These are phyloP conservation scores for Reinhardtius hippoglossoides DNA, from an alignment of 2,113 vertebrate genomes.

Conservation along the genomic window DNA sequence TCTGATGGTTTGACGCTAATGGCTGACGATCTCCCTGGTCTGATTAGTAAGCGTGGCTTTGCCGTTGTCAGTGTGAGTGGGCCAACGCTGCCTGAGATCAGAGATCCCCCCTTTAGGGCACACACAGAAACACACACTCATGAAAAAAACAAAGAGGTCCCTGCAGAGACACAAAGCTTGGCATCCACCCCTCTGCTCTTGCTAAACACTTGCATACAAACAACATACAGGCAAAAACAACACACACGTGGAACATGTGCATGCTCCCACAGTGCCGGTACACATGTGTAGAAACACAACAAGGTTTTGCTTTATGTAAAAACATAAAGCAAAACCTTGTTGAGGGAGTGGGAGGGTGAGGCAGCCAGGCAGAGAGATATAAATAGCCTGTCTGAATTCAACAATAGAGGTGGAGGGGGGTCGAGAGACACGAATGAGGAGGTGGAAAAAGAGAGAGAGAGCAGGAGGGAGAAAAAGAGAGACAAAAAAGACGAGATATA, in stretches of 20 bases:
- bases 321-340: slow-evolving; percentile 49
- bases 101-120: slow-evolving; percentile 42
- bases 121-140: slow-evolving; percentile 14
- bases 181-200: slow-evolving; percentile 6
- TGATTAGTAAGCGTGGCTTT: slow-evolving; percentile 59
- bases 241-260: neutral
- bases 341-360: slow-evolving; percentile 71
- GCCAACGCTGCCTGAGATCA: slow-evolving; percentile 55
- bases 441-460: neutral
- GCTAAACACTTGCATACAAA: slow-evolving; percentile 8
- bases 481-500: slow-evolving; percentile 3
- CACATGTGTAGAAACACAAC: slow-evolving; percentile 62
- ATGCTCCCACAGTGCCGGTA: slow-evolving; percentile 39
- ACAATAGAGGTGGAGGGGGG: slow-evolving; percentile 68
- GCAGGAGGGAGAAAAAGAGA: neutral
- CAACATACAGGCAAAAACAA: neutral
- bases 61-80: slow-evolving; percentile 47
- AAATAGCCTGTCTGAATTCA: slow-evolving; percentile 80
- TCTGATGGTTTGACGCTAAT: slow-evolving; percentile 60
- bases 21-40: slow-evolving; percentile 53
- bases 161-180: slow-evolving; percentile 2
- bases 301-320: neutral
- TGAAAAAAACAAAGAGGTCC: slow-evolving; percentile 17
- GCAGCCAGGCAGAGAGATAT: slow-evolving; percentile 75
- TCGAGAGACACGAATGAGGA: slow-evolving; percentile 21